These are phyloP conservation scores for Eupleurogrammus muticus DNA, from an alignment of 2,797 vertebrate species.

Conservation along the genomic window DNA sequence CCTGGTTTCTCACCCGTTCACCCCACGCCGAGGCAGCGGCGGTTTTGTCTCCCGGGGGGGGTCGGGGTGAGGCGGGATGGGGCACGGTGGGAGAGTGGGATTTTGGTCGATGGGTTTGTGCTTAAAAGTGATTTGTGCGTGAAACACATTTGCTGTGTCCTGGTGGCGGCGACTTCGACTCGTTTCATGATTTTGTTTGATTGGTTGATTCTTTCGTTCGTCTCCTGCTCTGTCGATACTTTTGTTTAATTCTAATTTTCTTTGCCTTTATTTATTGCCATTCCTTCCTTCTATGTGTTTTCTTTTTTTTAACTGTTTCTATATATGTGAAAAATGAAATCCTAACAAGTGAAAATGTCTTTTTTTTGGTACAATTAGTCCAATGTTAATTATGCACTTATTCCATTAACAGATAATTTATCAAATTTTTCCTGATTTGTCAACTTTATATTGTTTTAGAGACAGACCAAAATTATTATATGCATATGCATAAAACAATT, in stretches of 20 bases:
- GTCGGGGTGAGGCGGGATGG: slow-evolving; percentile 19
- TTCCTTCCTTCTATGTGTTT: neutral
- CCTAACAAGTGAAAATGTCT: too few relatives aligned
- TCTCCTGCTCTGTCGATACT: neutral
- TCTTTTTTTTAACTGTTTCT: neutral
- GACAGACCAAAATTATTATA: too few relatives aligned
- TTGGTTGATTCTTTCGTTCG: slow-evolving; percentile 24
- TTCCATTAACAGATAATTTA: too few relatives aligned
- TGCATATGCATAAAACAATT: too few relatives aligned
- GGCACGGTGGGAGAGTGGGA: neutral
- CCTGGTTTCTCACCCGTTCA: slow-evolving; percentile 1
- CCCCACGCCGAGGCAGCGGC: slow-evolving; percentile 23
- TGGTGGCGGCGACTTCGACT: slow-evolving; percentile 15
- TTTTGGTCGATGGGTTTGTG: slow-evolving; percentile 19
- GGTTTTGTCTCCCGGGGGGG: slow-evolving; percentile 21
- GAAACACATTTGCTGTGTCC: neutral
- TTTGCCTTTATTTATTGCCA: slow-evolving; percentile 16
- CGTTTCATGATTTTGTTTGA: slow-evolving; percentile 29
- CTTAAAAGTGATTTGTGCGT: slow-evolving; percentile 14
- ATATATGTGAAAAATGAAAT: too few relatives aligned
- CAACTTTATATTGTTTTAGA: too few relatives aligned
- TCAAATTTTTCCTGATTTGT: too few relatives aligned
- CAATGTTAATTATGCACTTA: too few relatives aligned
- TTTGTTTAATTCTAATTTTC: neutral
- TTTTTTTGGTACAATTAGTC: too few relatives aligned